Percentiles rank a stretch among this genome's conserved stretches.
These are phyloP conservation scores for Tanytarsus gracilentus DNA, from an alignment of 2,888 invertebrate species.

Conservation along the genomic window DNA sequence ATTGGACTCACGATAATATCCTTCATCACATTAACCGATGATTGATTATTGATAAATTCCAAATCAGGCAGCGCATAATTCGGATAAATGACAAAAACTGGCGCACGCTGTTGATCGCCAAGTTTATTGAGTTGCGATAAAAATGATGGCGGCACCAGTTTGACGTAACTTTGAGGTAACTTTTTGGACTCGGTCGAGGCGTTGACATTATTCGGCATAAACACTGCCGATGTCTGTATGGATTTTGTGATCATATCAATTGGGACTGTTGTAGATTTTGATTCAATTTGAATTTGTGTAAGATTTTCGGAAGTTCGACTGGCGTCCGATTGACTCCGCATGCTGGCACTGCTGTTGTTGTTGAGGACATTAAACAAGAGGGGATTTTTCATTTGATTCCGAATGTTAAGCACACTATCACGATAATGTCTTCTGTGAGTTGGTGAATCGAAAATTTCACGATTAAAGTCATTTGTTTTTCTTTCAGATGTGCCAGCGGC, in stretches of 20 bases:
- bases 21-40: slow-evolving; percentile 31
- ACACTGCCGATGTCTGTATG: slow-evolving; percentile 60
- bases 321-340: slow-evolving; percentile 36
- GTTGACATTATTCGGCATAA: slow-evolving; percentile 34
- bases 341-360: slow-evolving; percentile 43
- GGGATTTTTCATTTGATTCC: slow-evolving; percentile 41
- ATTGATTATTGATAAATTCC: slow-evolving; percentile 57
- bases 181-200: slow-evolving; percentile 37
- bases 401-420: slow-evolving; percentile 35
- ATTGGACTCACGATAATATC: slow-evolving; percentile 60
- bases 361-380: slow-evolving; percentile 49
- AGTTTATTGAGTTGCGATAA: slow-evolving; percentile 55
- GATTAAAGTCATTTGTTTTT: slow-evolving; percentile 33
- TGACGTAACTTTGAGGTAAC: slow-evolving; percentile 43
- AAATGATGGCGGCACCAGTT: slow-evolving; percentile 61
- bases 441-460: slow-evolving; percentile 33
- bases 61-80: slow-evolving; percentile 84
- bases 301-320: slow-evolving; percentile 40
- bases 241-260: slow-evolving; percentile 57
- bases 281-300: slow-evolving; percentile 34
- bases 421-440: slow-evolving; percentile 30
- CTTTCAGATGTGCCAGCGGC: slow-evolving; percentile 31
- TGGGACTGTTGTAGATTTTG: slow-evolving; percentile 41
- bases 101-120: slow-evolving; percentile 55
- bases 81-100: slow-evolving; percentile 83